These are phyloP conservation scores for Poeciliopsis prolifica DNA, from an alignment of 2,113 vertebrate genomes.

Conservation along the genomic window DNA sequence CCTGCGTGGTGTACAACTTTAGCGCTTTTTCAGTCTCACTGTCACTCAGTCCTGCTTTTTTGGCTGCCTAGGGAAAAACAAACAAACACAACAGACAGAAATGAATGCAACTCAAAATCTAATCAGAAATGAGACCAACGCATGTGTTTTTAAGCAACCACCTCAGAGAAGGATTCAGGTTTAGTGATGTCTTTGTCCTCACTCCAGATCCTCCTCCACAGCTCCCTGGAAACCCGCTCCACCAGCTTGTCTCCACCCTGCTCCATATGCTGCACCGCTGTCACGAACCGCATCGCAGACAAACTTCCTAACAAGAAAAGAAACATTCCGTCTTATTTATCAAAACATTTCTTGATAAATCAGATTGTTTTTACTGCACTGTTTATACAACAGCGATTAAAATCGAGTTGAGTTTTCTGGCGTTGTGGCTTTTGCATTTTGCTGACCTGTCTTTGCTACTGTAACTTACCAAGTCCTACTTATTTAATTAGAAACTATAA, in stretches of 20 bases:
- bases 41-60: conserved; percentile 83
- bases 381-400: not conserved
- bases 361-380: not conserved
- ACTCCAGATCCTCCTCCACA: conserved; percentile 87
- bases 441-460: no score
- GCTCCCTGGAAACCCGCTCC: conserved; percentile 84
- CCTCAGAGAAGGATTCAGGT: conserved; percentile 76
- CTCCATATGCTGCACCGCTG: conserved; percentile 74
- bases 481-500: no score
- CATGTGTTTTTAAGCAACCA: conserved; percentile 17
- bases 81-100: not conserved
- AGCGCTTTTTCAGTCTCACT: conserved; percentile 74
- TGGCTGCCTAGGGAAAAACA: conserved; percentile 77
- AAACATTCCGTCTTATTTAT: not conserved
- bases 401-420: not conserved
- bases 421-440: no score
- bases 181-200: conserved; percentile 85
- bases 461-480: no score
- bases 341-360: not conserved
- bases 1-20: conserved; percentile 68
- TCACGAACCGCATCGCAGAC: conserved; percentile 86
- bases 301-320: conserved; percentile 77
- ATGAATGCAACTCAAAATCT: not conserved
- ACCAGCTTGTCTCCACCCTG: conserved; percentile 58
- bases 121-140: not conserved